Percentiles rank a stretch among this genome's conserved stretches.
These are phyloP conservation scores for Machimus rusticus DNA, from an alignment of 2,888 invertebrate genomes.

Conservation along the genomic window DNA sequence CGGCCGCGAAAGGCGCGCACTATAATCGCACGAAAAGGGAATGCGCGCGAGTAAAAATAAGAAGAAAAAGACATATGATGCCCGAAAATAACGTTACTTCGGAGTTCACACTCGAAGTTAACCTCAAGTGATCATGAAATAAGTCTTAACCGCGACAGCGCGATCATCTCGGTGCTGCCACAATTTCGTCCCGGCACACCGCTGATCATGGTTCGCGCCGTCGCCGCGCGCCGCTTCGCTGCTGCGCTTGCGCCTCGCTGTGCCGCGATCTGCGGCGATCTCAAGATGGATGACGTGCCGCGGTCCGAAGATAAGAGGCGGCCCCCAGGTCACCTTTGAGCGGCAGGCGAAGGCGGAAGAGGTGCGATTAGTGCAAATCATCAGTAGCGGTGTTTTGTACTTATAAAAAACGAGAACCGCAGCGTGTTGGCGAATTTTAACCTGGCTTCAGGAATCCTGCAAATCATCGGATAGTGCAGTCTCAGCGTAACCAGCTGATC, in stretches of 20 bases:
- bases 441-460: not conserved
- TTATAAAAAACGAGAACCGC: not conserved
- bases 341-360: constrained; percentile 15
- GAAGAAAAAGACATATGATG: not conserved
- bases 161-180: not conserved
- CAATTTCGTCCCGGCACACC: not conserved
- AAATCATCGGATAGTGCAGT: not conserved
- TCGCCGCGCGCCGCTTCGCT: not conserved
- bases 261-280: not conserved
- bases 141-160: not conserved
- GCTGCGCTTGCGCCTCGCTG: not conserved
- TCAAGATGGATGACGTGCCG: constrained; percentile 13
- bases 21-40: not conserved
- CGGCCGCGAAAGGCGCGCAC: not conserved
- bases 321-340: not conserved
- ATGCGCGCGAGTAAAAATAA: not conserved
- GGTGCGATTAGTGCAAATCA: constrained; percentile 18
- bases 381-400: not conserved
- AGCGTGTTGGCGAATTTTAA: not conserved
- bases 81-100: constrained; percentile 22
- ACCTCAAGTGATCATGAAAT: constrained; percentile 27
- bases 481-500: not conserved
- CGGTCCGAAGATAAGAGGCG: not conserved
- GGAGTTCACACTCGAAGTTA: constrained; percentile 6
- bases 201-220: not conserved